A percentile compares a stretch with the other conserved stretches of the same genome.
These are phyloP conservation scores for Sphaeramia orbicularis DNA, from an alignment of 2,797 vertebrate genomes.

Conservation along the genomic window DNA sequence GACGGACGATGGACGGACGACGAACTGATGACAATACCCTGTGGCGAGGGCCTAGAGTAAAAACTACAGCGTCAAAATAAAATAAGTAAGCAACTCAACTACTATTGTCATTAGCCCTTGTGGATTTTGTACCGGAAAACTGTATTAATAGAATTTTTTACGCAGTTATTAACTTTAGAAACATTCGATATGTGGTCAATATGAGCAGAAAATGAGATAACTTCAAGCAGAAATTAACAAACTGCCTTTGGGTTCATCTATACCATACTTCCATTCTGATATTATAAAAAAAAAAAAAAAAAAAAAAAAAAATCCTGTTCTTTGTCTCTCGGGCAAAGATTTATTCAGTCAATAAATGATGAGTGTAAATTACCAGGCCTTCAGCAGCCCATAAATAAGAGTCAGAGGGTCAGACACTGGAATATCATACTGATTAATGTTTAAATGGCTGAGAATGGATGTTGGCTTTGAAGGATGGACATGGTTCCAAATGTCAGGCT, in stretches of 20 bases:
- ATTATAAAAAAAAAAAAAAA: slow-evolving; percentile 4
- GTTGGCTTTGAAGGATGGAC: slow-evolving; percentile 41
- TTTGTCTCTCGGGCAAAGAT: slow-evolving; percentile 54
- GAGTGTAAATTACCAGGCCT: slow-evolving; percentile 64
- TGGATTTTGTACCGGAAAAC: too few species aligned
- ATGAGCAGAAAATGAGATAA: too few species aligned
- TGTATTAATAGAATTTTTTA: too few species aligned
- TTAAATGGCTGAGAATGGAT: slow-evolving; percentile 51
- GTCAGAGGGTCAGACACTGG: slow-evolving; percentile 58
- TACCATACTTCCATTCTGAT: slow-evolving; percentile 23
- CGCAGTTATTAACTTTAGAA: too few species aligned
- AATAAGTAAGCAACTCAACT: too few species aligned
- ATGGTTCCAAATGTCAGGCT: slow-evolving; percentile 34
- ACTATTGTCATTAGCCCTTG: too few species aligned
- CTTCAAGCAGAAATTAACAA: neutral
- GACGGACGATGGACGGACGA: too few species aligned
- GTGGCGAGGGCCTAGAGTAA: too few species aligned
- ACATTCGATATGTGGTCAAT: too few species aligned
- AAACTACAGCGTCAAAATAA: too few species aligned
- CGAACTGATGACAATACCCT: too few species aligned
- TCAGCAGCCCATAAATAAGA: slow-evolving; percentile 57
- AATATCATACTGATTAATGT: slow-evolving; percentile 70
- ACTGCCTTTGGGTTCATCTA: slow-evolving; percentile 1
- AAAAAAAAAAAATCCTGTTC: slow-evolving; percentile 20
- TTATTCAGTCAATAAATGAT: slow-evolving; percentile 71